Evolutionary conservation across 2,797 vertebrate genomes (phyloP), one percentile per base, ranked within the genome.

Genomic region (Megalops cyprinoides): DNA sequence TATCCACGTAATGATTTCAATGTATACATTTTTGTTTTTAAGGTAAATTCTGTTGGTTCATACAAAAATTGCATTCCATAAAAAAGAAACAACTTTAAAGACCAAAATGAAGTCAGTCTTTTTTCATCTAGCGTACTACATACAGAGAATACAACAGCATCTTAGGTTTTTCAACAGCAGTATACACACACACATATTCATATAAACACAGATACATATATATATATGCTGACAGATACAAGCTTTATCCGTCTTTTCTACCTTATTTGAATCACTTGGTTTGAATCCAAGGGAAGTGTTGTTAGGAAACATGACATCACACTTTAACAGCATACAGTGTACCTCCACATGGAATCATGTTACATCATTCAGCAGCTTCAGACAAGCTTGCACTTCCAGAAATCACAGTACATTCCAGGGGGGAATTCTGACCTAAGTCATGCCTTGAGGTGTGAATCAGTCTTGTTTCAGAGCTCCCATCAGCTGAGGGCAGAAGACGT

Each of bases 401-500:
- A 71, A 71, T 20, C 20, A n/a, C 39, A 39, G 67, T 71, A 10
- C 67, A 71, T 71, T 71, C 67, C 67, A 71, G 20, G 31, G 67
- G n/a, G 39, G 37, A 71, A 71, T 71, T 71, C 37, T 71, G 67
- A 71, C 67, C 42, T 42, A 71, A 65, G 31, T 37, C 15, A 23
- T 12, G 39, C 67, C 67, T 42, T 4, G 15, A 67, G 67, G 39
- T 71, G 67, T 42, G 67, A 71, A 71, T 12, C 67, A 8, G 9
- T 71, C 39, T 1, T n/a, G 67, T 7, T 44, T 6, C 15, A 42
- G 65, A 39, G 7, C 23, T 69, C n/a, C 67, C 67, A 51, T 74
- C n/a, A 39, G 44, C 42, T 25, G 25, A 74, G 73, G 73, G n/a
- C 7, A 48, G 44, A 51, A 74, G 46, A 4, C 31, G 12, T 14